phyloP scores from a whole-genome alignment of 2,797 vertebrate species.

The Helarctos malayanus region DNA sequence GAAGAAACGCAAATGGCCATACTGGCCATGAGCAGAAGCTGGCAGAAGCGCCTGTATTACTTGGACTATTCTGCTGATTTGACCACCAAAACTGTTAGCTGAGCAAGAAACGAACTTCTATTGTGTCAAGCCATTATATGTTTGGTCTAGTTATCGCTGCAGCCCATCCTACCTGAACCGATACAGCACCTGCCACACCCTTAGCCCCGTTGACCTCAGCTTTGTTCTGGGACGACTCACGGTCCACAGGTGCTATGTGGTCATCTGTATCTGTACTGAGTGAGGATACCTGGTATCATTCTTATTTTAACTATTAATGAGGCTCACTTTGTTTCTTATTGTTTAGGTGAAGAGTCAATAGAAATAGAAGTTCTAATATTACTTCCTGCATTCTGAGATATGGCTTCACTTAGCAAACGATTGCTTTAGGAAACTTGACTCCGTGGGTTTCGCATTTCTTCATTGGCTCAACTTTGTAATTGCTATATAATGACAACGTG shows the following conservation, averaged over 20 bases:
- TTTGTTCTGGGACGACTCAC: not conserved
- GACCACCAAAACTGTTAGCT: not conserved
- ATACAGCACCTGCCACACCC: accelerated
- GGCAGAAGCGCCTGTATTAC: not conserved
- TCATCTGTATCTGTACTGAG: not conserved
- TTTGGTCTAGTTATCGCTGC: not conserved
- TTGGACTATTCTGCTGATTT: not conserved
- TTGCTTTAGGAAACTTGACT: constrained; percentile 12
- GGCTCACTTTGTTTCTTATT: not conserved
- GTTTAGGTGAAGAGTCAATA: not conserved
- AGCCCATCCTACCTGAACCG: not conserved
- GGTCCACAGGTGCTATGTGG: not conserved
- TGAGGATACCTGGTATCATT: not conserved
- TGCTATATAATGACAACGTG: not conserved
- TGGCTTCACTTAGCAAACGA: not conserved
- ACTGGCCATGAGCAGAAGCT: not conserved
- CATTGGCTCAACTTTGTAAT: not conserved
- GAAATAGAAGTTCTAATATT: constrained; percentile 9
- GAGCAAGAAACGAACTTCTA: not conserved
- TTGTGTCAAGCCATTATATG: not conserved
- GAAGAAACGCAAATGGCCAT: not conserved
- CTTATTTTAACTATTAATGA: not conserved
- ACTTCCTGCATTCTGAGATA: not conserved
- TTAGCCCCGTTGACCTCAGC: not conserved
- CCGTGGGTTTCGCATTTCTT: not conserved